Conservation (phyloP, 2,113 vertebrate species). For the Eulemur macaco region DNA sequence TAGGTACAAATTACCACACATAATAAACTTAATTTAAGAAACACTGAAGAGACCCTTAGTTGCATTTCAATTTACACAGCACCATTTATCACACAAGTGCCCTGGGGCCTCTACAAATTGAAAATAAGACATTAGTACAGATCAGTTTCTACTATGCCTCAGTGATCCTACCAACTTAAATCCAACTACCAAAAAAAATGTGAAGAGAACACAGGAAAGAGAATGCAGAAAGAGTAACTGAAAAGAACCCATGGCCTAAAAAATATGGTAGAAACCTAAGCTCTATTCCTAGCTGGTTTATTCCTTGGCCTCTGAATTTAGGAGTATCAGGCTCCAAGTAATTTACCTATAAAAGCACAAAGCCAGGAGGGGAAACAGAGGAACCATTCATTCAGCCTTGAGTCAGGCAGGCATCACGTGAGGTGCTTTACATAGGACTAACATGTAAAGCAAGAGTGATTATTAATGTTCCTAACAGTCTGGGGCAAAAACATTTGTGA, state of each 20-base stretch:
- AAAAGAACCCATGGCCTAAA: not conserved
- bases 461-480: not conserved
- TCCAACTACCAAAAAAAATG: not conserved
- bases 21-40: slow-evolving; percentile 75
- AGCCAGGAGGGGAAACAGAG: not conserved
- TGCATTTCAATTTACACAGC: slow-evolving; percentile 62
- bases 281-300: not conserved
- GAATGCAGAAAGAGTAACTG: not conserved
- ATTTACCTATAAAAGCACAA: not conserved
- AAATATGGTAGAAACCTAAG: not conserved
- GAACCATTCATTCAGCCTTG: not conserved
- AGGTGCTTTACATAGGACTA: not conserved
- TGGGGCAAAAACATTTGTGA: not conserved
- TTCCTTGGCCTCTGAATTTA: not conserved
- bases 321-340: not conserved
- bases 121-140: slow-evolving; percentile 28
- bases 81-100: slow-evolving; percentile 40
- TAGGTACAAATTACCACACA: slow-evolving; percentile 73
- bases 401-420: slow-evolving; percentile 1
- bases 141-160: not conserved
- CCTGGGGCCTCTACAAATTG: slow-evolving; percentile 12
- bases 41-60: slow-evolving; percentile 61
- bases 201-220: not conserved
- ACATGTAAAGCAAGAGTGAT: not conserved
- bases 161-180: not conserved